Evolutionary conservation across 2,113 vertebrate genomes (phyloP), one percentile per base, ranked within the genome.

Genomic region (Hylia prasina): DNA sequence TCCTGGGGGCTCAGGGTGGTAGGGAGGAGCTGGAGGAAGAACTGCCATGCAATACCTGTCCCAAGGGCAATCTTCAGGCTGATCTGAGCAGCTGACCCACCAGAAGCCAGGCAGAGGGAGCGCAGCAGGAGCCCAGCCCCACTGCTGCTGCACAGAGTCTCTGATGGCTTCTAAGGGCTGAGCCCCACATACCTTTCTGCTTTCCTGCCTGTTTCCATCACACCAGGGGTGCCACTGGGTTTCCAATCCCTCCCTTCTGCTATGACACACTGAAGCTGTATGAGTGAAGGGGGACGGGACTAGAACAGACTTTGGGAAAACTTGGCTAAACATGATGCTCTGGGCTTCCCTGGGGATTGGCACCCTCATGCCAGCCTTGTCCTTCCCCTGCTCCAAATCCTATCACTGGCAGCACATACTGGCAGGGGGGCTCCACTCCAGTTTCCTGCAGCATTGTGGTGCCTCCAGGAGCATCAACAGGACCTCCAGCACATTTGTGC

Each of bases 31-130:
- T 39, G 45, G 51, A 78, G 39, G 33, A 80, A 79, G 57, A 91
- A 28, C 21, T 8, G 2, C 28, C 2, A 1, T 11, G 39, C 61
- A 70, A 40, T 1, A 0, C 39, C 31, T 44, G 45, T 10, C 58
- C 44, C 1, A 0, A 19, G 33, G 28, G 13, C 39, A 42, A 15
- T 23, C 30, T 37, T 47, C 0, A 1, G 42, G 25, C 47, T 10
- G 37, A 39, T 60, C 21, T 23, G 10, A 30, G 58, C 33, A 78
- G 91, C 15, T 85, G 37, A 70, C 25, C 33, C 30, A 24, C 13
- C 30, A 40, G 33, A 40, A 40, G 10, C 2, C 0, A 7, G 22
- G 37, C 69, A 73, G 73, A 61, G 18, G 15, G 16, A 58, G 21
- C 1, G 3, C 19, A 35, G 78, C 12, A 76, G 63, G 24, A 82